Evolutionary conservation across 2,113 vertebrate genomes (phyloP), one percentile per base, ranked within the genome.

Genomic region (Callopanchax toddi): DNA sequence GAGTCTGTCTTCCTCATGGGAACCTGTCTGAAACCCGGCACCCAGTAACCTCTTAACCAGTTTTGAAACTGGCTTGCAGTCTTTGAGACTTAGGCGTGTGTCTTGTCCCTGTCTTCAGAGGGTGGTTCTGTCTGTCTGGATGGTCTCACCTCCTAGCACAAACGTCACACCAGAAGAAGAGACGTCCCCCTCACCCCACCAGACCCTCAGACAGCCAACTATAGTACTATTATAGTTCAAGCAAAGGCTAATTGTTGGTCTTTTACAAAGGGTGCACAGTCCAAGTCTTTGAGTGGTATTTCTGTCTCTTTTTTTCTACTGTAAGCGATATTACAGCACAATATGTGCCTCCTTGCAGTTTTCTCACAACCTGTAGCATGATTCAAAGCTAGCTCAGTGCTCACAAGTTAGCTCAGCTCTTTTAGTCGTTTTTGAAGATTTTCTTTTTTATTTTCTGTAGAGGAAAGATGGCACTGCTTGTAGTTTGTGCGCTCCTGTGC

Each of bases 401-500:
- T 59, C 44, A 34, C 1, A 32, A 3, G 11, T 39, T 59, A 48
- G 42, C 50, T 71, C 21, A 59, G 58, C 25, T 32, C 29, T 32
- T 40, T 17, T 29, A 32, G 62, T 53, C 39, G 6, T 56, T 50
- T 59, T 25, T 40, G 49, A 22, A 26, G 29, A 54, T 77, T 53
- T 58, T 68, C 9, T 62, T 55, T 10, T 71, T 62, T 39, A 12
- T 63, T 69, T 78, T 63, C 6, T 64, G 54, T 37, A 85, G 90
- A 78, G 34, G 42, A 51, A 51, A 88, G 76, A 98, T 98, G 97
- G 86, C 81, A 58, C 60, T 86, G 58, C 81, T 96, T 76, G 86
- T 93, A 60, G 86, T 94, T 51, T 85, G 82, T 55, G 93, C 92
- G 17, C 88, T 92, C 55, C 90, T 93, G 79, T 94, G 93, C 87